Evolutionary conservation across 2,113 vertebrate species (phyloP).

Genomic region (Leucopsar rothschildi): DNA sequence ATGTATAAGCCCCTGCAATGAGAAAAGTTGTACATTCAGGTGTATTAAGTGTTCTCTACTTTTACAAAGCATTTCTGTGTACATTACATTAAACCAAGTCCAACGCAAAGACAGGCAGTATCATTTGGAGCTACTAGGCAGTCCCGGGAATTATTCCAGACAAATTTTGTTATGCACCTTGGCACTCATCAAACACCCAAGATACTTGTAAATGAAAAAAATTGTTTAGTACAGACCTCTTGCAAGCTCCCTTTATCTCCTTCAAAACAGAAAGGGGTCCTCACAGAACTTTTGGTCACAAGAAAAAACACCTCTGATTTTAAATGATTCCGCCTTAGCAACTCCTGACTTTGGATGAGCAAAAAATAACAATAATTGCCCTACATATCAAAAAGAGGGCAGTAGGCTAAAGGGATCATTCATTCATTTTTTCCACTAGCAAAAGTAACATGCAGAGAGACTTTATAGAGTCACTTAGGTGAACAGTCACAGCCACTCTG

Average conservation of each 20-base stretch:
- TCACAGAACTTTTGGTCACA: background rate
- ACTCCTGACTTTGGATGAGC: background rate
- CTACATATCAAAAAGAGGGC: conserved; percentile 30
- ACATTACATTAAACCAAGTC: background rate
- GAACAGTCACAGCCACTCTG: conserved; percentile 27
- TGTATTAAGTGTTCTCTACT: background rate
- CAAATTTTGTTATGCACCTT: background rate
- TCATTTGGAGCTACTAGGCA: background rate
- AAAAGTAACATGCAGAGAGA: background rate
- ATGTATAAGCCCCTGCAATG: conserved; percentile 11
- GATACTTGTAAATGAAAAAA: background rate
- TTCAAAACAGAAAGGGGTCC: background rate
- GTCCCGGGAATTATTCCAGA: conserved; percentile 18
- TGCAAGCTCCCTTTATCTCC: background rate
- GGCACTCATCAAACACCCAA: background rate
- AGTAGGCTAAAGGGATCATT: conserved; percentile 30
- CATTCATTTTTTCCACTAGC: conserved; percentile 10
- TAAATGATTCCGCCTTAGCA: background rate
- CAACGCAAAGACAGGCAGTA: background rate
- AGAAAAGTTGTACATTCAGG: background rate
- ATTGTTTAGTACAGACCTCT: background rate
- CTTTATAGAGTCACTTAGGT: background rate
- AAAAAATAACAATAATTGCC: background rate
- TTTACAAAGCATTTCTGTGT: background rate
- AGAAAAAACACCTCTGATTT: conserved; percentile 7